phyloP scores from a whole-genome alignment of 2,888 invertebrate species.

The Troilus luridus region DNA sequence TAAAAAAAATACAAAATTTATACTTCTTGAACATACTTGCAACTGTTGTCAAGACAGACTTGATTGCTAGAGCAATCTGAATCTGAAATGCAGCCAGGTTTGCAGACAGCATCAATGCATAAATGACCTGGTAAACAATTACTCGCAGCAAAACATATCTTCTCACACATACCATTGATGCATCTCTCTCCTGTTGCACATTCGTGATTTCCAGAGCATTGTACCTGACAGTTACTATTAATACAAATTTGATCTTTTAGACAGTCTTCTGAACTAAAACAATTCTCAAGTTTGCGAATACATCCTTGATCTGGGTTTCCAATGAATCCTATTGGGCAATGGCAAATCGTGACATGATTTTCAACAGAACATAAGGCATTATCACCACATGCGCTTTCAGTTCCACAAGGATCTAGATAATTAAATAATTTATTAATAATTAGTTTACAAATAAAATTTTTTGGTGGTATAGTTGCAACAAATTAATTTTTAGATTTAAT shows the following conservation, averaged over 20 bases:
- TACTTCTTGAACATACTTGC: constrained; percentile 70
- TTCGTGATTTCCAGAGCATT: constrained; percentile 79
- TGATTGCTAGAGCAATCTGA: constrained; percentile 85
- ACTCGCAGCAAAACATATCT: constrained; percentile 90
- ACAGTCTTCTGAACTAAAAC: constrained; percentile 78
- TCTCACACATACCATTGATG: constrained; percentile 82
- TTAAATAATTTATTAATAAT: background rate
- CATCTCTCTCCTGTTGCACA: constrained; percentile 91
- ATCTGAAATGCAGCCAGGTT: constrained; percentile 86
- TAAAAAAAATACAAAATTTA: background rate
- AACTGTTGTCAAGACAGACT: constrained; percentile 81
- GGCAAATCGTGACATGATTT: constrained; percentile 83
- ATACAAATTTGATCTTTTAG: constrained; percentile 80
- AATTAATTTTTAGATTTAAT: background rate
- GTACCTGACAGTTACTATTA: constrained; percentile 82
- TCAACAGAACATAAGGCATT: constrained; percentile 85
- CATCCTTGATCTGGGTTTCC: constrained; percentile 93
- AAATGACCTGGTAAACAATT: constrained; percentile 93
- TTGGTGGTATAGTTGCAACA: constrained; percentile 16
- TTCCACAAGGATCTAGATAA: constrained; percentile 80
- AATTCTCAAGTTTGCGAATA: constrained; percentile 82
- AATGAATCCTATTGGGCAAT: constrained; percentile 87
- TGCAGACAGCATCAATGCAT: constrained; percentile 85
- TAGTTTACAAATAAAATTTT: background rate
- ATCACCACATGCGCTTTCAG: constrained; percentile 83